phyloP scores from a whole-genome alignment of 2,888 invertebrate species.

The Rutpela maculata region DNA sequence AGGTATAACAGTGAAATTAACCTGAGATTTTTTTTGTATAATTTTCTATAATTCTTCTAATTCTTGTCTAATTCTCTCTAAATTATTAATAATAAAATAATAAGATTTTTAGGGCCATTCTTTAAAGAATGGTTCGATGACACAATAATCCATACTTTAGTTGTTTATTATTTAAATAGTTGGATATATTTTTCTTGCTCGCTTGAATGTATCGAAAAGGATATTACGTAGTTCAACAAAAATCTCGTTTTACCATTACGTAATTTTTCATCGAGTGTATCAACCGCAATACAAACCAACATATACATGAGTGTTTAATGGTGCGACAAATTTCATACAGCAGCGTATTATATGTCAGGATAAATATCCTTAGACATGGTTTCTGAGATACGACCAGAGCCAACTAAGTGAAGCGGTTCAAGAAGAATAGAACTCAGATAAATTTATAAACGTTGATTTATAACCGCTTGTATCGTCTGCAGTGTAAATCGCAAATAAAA shows the following conservation, averaged over 20 bases:
- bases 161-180: neutral
- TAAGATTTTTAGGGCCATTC: no score
- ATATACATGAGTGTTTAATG: constrained; percentile 72
- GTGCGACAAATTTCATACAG: constrained; percentile 74
- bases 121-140: neutral
- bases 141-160: no score
- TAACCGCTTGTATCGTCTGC: constrained; percentile 69
- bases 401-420: constrained; percentile 72
- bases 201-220: neutral
- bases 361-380: constrained; percentile 71
- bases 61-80: no score
- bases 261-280: constrained; percentile 56
- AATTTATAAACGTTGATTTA: constrained; percentile 73
- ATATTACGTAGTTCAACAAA: constrained; percentile 13
- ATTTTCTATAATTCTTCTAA: no score
- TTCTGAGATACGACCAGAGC: constrained; percentile 70
- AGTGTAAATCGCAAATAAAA: constrained; percentile 70
- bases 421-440: constrained; percentile 72
- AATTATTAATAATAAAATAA: no score
- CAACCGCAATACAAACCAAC: constrained; percentile 63
- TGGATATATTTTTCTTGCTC: neutral
- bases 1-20: no score
- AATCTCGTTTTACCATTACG: constrained; percentile 42
- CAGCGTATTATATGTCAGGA: constrained; percentile 72
- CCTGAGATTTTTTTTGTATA: no score